These are phyloP conservation scores for Fukomys damarensis DNA, from an alignment of 2,113 vertebrate genomes.

Conservation along the genomic window DNA sequence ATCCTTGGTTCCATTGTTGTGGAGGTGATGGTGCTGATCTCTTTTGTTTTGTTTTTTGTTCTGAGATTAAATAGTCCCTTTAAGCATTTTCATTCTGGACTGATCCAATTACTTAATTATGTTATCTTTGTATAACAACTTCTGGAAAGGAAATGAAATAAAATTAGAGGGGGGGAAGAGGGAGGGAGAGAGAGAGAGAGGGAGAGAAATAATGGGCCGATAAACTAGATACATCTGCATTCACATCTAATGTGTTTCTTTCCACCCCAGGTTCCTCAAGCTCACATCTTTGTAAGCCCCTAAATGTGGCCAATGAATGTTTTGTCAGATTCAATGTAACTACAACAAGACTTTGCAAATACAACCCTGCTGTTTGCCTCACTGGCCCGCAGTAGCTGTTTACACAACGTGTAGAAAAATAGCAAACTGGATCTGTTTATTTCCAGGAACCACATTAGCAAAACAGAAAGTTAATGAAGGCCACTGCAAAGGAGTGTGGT, in stretches of 20 bases:
- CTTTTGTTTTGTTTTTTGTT: conserved; percentile 24
- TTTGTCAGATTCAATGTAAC: conserved; percentile 33
- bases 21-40: background rate
- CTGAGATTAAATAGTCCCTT: conserved; percentile 5
- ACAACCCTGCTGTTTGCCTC: conserved; percentile 51
- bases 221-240: background rate
- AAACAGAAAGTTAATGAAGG: conserved; percentile 65
- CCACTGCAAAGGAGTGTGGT: background rate
- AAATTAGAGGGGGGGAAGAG: background rate
- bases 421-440: conserved; percentile 49
- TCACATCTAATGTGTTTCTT: background rate
- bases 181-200: background rate
- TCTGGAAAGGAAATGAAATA: conserved; percentile 43
- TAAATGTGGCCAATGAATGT: background rate
- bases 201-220: background rate
- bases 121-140: background rate
- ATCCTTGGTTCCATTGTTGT: background rate
- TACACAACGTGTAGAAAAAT: conserved; percentile 52
- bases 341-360: conserved; percentile 44
- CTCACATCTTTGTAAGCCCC: background rate
- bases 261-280: background rate
- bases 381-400: conserved; percentile 52
- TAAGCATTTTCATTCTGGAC: conserved; percentile 55
- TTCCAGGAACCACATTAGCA: conserved; percentile 51
- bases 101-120: conserved; percentile 44